These are phyloP conservation scores for Nasonovia ribisnigri DNA, from an alignment of 2,888 invertebrate species.

Conservation along the genomic window DNA sequence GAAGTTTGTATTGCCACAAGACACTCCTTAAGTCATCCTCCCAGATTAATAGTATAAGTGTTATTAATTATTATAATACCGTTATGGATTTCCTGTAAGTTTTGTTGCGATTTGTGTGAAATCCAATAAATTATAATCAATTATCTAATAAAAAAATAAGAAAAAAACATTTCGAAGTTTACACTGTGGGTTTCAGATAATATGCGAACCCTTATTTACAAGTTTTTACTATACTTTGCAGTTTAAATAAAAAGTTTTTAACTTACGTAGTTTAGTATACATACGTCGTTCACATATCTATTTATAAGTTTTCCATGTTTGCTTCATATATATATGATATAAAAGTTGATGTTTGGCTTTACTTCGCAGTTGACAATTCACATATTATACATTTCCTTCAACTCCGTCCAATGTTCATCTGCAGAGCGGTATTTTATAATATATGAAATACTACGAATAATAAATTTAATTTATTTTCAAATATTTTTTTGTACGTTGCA, in stretches of 20 bases:
- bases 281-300: slow-evolving; percentile 12
- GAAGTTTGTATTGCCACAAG: no score
- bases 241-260: slow-evolving; percentile 23
- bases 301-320: slow-evolving; percentile 30
- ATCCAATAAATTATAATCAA: neutral
- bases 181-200: neutral
- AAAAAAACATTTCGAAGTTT: neutral
- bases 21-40: no score
- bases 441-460: slow-evolving; percentile 22
- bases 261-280: neutral
- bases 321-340: slow-evolving; percentile 18
- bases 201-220: slow-evolving; percentile 4
- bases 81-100: neutral
- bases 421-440: neutral
- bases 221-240: slow-evolving; percentile 49
- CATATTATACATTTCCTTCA: slow-evolving; percentile 30
- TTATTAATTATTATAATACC: neutral
- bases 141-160: neutral
- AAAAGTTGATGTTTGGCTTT: slow-evolving; percentile 34
- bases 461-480: slow-evolving; percentile 23
- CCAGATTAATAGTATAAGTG: neutral
- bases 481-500: neutral
- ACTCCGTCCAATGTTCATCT: slow-evolving; percentile 15
- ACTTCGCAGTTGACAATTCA: neutral
- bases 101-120: neutral